A percentile compares a stretch with the other conserved stretches of the same genome.
phyloP scores from a whole-genome alignment of 2,797 vertebrate species.

The Lates japonicus region DNA sequence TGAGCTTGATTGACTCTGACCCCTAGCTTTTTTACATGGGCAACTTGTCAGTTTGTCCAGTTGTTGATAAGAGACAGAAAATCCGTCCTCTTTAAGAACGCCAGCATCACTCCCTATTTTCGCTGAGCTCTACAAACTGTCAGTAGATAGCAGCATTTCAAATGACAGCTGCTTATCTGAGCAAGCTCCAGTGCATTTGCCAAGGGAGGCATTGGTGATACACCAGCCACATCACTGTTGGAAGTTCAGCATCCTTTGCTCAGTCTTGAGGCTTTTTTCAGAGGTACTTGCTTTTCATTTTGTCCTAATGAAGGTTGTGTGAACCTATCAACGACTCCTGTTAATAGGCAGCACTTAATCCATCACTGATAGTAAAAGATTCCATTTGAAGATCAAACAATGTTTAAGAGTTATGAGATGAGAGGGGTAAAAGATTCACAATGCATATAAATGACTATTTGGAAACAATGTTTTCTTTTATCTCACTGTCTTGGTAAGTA shows the following conservation, averaged over 20 bases:
- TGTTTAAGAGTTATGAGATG: neutral
- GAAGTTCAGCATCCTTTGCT: slow-evolving; percentile 54
- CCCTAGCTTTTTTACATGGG: slow-evolving; percentile 68
- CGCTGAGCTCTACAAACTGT: slow-evolving; percentile 81
- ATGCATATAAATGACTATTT: slow-evolving; percentile 19
- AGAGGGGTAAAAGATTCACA: neutral
- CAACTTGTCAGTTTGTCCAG: slow-evolving; percentile 74
- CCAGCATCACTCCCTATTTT: slow-evolving; percentile 72
- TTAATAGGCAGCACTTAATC: slow-evolving; percentile 7
- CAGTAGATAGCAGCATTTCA: slow-evolving; percentile 81
- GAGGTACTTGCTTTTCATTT: slow-evolving; percentile 31
- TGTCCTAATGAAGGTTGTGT: slow-evolving; percentile 1
- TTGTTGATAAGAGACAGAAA: slow-evolving; percentile 74
- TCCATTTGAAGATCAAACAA: slow-evolving; percentile 34
- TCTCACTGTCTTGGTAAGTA: slow-evolving; percentile 39
- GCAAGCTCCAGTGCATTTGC: slow-evolving; percentile 74
- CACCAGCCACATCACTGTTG: slow-evolving; percentile 58
- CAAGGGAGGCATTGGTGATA: slow-evolving; percentile 65
- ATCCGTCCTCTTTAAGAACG: slow-evolving; percentile 64
- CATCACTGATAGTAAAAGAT: neutral
- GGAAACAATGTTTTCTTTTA: slow-evolving; percentile 43
- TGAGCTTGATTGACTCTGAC: slow-evolving; percentile 74
- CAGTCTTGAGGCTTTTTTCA: slow-evolving; percentile 42
- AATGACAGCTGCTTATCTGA: slow-evolving; percentile 85
- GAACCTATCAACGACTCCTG: neutral